phyloP scores from a whole-genome alignment of 2,113 vertebrate species.

The Chloroceryle aenea region DNA sequence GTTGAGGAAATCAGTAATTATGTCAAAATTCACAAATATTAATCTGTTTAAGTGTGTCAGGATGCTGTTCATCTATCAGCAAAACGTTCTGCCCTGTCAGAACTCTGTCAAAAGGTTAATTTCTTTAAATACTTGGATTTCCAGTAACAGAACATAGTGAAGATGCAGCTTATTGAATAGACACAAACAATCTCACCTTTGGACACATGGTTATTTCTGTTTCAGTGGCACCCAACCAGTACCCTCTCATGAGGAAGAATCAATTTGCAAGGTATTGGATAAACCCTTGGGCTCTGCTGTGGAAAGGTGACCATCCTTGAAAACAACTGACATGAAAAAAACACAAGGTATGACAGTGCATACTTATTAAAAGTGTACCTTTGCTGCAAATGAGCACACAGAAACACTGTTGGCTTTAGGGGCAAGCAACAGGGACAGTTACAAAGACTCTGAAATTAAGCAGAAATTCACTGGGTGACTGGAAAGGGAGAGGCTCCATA shows the following conservation, averaged over 20 bases:
- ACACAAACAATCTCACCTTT: not conserved
- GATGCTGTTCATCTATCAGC: not conserved
- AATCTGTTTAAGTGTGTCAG: conserved; percentile 47
- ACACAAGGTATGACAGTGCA: not conserved
- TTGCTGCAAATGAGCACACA: not conserved
- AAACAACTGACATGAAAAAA: conserved; percentile 14
- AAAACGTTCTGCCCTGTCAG: conserved; percentile 2
- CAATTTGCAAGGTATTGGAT: conserved; percentile 25
- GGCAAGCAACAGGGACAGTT: not conserved
- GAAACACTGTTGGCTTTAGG: not conserved
- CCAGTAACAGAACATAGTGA: not conserved
- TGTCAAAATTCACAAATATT: conserved; percentile 61
- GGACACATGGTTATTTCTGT: conserved; percentile 22
- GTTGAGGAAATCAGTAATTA: conserved; percentile 74
- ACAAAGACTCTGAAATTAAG: not conserved
- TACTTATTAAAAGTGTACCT: not conserved
- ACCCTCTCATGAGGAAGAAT: conserved; percentile 37
- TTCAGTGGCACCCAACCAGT: conserved; percentile 24
- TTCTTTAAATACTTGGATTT: conserved; percentile 1
- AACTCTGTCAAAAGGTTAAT: not conserved
- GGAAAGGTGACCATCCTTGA: conserved; percentile 17
- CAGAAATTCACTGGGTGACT: not conserved
- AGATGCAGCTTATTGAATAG: not conserved
- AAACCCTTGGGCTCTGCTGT: conserved; percentile 1
- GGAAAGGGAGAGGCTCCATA: not conserved